phyloP scores from a whole-genome alignment of 2,888 invertebrate genomes.

The Tinea semifulvella region DNA sequence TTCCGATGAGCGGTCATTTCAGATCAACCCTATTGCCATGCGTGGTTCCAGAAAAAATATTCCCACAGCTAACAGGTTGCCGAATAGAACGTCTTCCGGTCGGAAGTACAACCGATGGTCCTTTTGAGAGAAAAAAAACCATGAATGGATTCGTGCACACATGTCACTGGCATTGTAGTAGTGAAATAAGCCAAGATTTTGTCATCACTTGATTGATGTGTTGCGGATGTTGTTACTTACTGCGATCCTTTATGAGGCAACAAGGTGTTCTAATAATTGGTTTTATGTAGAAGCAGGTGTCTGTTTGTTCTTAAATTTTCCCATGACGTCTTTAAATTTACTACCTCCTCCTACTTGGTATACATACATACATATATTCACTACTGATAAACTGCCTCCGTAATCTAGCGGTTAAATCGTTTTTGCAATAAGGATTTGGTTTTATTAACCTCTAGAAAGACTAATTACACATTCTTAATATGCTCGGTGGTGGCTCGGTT shows the following conservation, averaged over 20 bases:
- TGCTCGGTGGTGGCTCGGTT: too few relatives aligned
- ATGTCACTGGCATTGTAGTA: conserved; percentile 30
- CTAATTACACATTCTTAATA: too few relatives aligned
- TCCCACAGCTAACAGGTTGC: conserved; percentile 61
- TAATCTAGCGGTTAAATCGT: too few relatives aligned
- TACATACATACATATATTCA: too few relatives aligned
- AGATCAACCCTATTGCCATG: conserved; percentile 9
- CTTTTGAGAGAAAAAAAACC: conserved; percentile 36
- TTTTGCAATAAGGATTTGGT: too few relatives aligned
- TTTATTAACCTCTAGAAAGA: too few relatives aligned
- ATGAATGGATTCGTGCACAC: conserved; percentile 45
- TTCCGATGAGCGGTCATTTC: neutral
- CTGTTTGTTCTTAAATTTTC: conserved; percentile 5
- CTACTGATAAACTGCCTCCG: too few relatives aligned
- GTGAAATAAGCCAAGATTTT: conserved; percentile 13
- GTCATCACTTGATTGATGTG: conserved; percentile 9
- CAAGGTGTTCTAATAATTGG: conserved; percentile 11
- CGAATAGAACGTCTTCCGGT: conserved; percentile 56
- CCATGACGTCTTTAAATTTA: conserved; percentile 9
- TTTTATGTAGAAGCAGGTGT: conserved; percentile 8
- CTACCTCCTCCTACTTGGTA: too few relatives aligned
- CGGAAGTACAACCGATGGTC: conserved; percentile 60
- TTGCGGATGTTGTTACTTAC: conserved; percentile 20
- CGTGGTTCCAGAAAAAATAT: conserved; percentile 33
- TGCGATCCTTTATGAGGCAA: conserved; percentile 30